Percentiles rank a stretch among this genome's conserved stretches.
Conservation (phyloP, 37 sponge, comb jelly and placozoan genomes). For the Tethya wilhelma region DNA sequence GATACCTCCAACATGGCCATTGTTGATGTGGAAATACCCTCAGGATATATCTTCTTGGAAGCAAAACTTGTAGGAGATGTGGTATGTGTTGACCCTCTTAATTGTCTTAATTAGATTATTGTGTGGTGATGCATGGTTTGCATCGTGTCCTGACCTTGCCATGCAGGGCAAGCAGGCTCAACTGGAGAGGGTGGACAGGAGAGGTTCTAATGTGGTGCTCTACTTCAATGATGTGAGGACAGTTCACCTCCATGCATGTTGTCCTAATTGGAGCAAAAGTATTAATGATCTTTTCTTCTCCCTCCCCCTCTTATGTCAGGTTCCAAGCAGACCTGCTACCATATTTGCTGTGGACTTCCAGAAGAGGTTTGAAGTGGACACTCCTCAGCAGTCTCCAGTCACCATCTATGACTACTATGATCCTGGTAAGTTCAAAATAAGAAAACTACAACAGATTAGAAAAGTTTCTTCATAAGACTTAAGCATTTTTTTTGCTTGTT, state of each 20-base stretch:
- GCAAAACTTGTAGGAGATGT: not conserved
- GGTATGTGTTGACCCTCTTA: not conserved
- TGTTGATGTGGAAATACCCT: conserved; percentile 48
- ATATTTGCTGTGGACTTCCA: conserved; percentile 6
- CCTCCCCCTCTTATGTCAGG: no score
- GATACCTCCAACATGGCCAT: conserved; percentile 61
- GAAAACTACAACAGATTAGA: no score
- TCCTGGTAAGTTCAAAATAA: no score
- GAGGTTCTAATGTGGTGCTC: conserved; percentile 33
- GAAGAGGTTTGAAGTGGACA: conserved; percentile 29
- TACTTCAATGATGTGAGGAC: conserved; percentile 37
- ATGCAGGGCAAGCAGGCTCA: conserved; percentile 6
- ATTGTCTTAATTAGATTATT: not conserved
- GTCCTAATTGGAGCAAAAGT: no score
- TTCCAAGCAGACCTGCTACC: no score
- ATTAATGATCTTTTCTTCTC: no score
- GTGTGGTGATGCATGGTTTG: not conserved
- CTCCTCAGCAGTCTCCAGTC: conserved; percentile 45
- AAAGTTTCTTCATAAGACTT: no score
- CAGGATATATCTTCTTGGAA: conserved; percentile 35
- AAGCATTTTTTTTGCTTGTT: no score
- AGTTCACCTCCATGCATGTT: no score
- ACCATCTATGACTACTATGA: conserved; percentile 72
- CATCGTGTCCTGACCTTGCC: not conserved
- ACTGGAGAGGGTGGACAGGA: conserved; percentile 18